Base-by-base conservation (phyloP, 2,113 vertebrate species). In the Turdus rufiventris region DNA sequence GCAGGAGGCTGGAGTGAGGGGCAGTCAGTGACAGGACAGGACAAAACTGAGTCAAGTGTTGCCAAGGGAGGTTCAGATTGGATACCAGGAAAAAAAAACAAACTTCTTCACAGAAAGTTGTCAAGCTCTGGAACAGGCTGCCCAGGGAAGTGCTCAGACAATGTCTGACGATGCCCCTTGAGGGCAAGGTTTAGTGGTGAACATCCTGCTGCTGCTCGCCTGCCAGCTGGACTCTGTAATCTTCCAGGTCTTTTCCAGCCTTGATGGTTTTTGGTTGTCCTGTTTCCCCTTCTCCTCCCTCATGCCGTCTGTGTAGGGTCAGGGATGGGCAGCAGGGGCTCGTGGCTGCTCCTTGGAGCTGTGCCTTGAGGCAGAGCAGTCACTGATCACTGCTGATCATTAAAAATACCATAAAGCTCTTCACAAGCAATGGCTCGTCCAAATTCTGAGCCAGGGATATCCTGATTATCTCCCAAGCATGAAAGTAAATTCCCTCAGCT, bases 221-320 rank as follows among this genome's bases (percentile, higher is more conserved):
- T 57, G 26, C 6, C 6, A 3, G 17, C 0, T 29, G 53, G 28
- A 8, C 23, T 51, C 23, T 1, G 1, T 24, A 13, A 40, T 18
- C 23, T 31, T 2, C 4, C 23, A n/a, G 7, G 3, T 5, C 14
- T 74, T 82, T 67, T 8, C 54, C 25, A 54, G 2, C 20, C n/a
- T 38, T 5, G 16, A 2, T 15, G 24, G 3, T 10, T 67, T 26
- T 28, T 25, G 14, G 1, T 34, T 31, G 19, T 53, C 53, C 13
- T 14, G 14, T 66, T 73, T 20, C 9, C 50, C 19, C 12, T 72
- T 31, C 38, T 42, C 54, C 28, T 48, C 14, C 4, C 25, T 53
- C 0, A 0, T 51, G 40, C 53, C 6, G 0, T 54, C 43, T 17
- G 12, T 8, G 34, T 5, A 3, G 0, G 51, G 15, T 18, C 34